These are phyloP conservation scores for Nestor notabilis DNA, from an alignment of 2,113 vertebrate genomes.

Conservation along the genomic window DNA sequence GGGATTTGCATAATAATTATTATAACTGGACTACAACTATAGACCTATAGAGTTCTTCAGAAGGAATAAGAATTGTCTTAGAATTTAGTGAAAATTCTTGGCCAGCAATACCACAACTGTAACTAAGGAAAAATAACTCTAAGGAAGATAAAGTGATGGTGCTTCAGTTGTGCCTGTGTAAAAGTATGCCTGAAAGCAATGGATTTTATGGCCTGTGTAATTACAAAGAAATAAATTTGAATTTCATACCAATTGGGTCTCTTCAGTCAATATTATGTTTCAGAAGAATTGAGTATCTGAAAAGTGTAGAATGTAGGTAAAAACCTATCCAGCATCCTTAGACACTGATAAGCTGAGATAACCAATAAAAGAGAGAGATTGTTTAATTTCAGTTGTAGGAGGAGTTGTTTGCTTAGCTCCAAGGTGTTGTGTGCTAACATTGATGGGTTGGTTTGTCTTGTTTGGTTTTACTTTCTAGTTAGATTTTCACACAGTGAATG, in stretches of 20 bases:
- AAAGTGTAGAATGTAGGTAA: background rate
- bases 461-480: background rate
- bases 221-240: background rate
- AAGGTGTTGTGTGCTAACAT: background rate
- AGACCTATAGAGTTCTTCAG: background rate
- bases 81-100: background rate
- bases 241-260: background rate
- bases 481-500: background rate
- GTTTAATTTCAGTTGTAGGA: background rate
- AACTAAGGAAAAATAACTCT: background rate
- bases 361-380: background rate
- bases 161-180: background rate
- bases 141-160: background rate
- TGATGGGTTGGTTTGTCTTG: background rate
- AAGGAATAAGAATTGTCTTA: background rate
- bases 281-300: background rate
- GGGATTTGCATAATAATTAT: slow-evolving; percentile 46
- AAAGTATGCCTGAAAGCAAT: background rate
- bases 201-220: background rate
- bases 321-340: background rate
- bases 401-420: background rate
- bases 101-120: background rate
- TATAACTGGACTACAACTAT: slow-evolving; percentile 4
- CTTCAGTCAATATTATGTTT: background rate
- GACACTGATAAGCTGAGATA: background rate